These are phyloP conservation scores for Premnoplex brunnescens DNA, from an alignment of 2,797 vertebrate genomes.

Conservation along the genomic window DNA sequence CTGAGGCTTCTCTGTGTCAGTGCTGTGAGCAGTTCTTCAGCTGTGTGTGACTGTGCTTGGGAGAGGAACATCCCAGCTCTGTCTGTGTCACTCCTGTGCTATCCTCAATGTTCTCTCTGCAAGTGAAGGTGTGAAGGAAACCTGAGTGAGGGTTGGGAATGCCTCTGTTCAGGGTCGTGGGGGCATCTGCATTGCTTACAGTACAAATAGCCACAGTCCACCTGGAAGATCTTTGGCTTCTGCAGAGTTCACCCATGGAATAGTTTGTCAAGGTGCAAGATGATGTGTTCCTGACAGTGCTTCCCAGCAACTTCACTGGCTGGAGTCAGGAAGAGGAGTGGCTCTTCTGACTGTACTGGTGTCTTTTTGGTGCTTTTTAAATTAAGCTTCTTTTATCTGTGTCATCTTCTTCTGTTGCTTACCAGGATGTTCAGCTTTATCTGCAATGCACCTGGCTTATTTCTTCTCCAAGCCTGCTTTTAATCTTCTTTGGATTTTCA, in stretches of 20 bases:
- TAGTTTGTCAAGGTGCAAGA: neutral
- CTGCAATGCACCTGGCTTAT: neutral
- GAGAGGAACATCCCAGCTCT: neutral
- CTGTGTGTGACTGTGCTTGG: neutral
- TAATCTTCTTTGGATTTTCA: neutral
- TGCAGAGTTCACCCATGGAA: neutral
- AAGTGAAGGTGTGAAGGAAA: neutral
- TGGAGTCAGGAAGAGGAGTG: neutral
- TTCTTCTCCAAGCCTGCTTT: slow-evolving; percentile 1
- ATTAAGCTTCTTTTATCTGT: neutral
- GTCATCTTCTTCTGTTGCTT: neutral
- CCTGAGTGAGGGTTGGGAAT: neutral
- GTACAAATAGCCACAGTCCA: neutral
- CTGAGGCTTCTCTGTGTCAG: slow-evolving; percentile 5
- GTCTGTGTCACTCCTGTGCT: neutral
- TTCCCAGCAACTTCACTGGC: neutral
- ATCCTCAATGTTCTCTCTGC: neutral
- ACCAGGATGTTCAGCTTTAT: neutral
- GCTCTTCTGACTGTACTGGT: neutral
- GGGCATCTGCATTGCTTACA: neutral
- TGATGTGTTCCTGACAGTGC: neutral
- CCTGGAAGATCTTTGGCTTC: neutral
- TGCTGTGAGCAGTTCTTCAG: neutral
- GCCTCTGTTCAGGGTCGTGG: neutral
- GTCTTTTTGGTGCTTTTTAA: neutral